phyloP scores from a whole-genome alignment of 2,888 invertebrate species.

The Megastigmus dorsalis region DNA sequence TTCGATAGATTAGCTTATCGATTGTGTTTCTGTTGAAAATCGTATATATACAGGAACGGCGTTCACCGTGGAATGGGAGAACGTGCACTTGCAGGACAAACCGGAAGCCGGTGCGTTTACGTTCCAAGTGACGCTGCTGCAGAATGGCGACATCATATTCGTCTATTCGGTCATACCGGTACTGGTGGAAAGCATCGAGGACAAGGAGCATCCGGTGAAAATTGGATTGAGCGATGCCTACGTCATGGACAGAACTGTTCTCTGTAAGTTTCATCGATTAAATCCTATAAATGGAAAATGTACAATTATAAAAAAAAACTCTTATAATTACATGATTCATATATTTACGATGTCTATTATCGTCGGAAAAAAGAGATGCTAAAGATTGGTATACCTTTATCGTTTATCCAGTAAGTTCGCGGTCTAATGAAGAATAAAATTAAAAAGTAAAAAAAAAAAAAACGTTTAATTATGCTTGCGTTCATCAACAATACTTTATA shows the following conservation, averaged over 20 bases:
- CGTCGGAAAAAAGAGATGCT: too few relatives aligned
- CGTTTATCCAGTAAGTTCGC: too few relatives aligned
- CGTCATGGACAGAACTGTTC: slow-evolving; percentile 89
- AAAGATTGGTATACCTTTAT: too few relatives aligned
- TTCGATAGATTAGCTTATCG: too few relatives aligned
- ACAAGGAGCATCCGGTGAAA: slow-evolving; percentile 95
- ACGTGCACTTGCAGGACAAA: slow-evolving; percentile 89
- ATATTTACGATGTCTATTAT: too few relatives aligned
- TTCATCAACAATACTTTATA: too few relatives aligned
- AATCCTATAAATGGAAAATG: neutral
- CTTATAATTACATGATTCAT: too few relatives aligned
- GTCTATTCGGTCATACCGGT: slow-evolving; percentile 91
- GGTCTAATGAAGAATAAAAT: too few relatives aligned
- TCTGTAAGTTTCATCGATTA: slow-evolving; percentile 78
- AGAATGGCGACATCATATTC: slow-evolving; percentile 93
- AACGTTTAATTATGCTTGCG: too few relatives aligned
- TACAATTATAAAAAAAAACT: neutral
- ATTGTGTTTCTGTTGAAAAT: too few relatives aligned
- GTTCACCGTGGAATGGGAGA: slow-evolving; percentile 96
- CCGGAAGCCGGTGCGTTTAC: slow-evolving; percentile 86
- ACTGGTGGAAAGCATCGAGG: slow-evolving; percentile 85
- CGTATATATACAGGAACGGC: slow-evolving; percentile 80
- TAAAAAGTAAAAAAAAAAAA: too few relatives aligned
- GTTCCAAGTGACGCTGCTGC: slow-evolving; percentile 91
- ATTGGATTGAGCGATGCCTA: slow-evolving; percentile 98